These are phyloP conservation scores for Liopterus haemorrhoidalis DNA, from an alignment of 2,888 invertebrate species.

Conservation along the genomic window DNA sequence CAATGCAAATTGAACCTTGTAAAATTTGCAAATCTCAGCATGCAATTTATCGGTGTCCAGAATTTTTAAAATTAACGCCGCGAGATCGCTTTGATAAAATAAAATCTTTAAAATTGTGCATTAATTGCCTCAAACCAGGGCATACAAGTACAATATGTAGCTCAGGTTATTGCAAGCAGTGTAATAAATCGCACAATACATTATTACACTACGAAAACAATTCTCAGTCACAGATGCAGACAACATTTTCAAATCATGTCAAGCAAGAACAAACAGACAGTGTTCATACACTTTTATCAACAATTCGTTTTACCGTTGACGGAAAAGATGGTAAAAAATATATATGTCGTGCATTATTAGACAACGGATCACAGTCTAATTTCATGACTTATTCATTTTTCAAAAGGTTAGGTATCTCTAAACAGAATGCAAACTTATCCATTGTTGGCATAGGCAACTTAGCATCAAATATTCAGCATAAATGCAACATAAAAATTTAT, in stretches of 20 bases:
- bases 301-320: slow-evolving; percentile 21
- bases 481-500: slow-evolving; percentile 12
- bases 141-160: not conserved
- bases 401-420: too few relatives aligned
- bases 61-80: too few relatives aligned
- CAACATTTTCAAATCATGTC: too few relatives aligned
- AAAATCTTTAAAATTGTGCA: too few relatives aligned
- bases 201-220: too few relatives aligned
- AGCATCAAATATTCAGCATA: slow-evolving; percentile 5
- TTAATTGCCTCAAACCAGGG: too few relatives aligned
- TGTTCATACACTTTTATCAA: too few relatives aligned
- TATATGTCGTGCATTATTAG: slow-evolving; percentile 25
- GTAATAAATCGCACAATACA: too few relatives aligned
- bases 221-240: too few relatives aligned
- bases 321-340: slow-evolving; percentile 16
- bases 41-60: not conserved
- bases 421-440: slow-evolving; percentile 15
- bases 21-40: not conserved
- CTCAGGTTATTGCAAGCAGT: not conserved
- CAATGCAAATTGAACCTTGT: not conserved
- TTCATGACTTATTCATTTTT: too few relatives aligned
- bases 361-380: slow-evolving; percentile 27
- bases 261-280: too few relatives aligned
- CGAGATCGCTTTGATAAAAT: too few relatives aligned
- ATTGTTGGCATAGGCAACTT: slow-evolving; percentile 9